A percentile compares a stretch with the other conserved stretches of the same genome.
Evolutionary conservation across 35 echinoderm and acorn worm genomes (phyloP).

Genomic region (Hemicentrotus pulcherrimus): DNA sequence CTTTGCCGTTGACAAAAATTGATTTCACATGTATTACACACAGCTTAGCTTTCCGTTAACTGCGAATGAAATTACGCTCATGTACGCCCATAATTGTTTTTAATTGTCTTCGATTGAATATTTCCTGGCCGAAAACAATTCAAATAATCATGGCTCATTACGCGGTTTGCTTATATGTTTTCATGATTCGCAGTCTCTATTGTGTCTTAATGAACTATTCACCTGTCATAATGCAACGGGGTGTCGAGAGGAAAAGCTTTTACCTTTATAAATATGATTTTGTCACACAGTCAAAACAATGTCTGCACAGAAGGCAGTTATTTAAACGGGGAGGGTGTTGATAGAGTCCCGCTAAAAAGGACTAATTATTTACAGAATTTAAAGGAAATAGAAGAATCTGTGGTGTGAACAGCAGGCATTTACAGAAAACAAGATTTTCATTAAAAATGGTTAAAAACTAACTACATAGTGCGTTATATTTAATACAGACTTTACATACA

Average conservation of each 20-base stretch:
- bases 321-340: too few species aligned
- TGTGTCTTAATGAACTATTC: background rate
- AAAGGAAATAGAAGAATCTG: too few species aligned
- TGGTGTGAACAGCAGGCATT: too few species aligned
- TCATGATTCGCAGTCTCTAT: background rate
- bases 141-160: background rate
- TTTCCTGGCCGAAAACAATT: background rate
- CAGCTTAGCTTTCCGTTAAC: background rate
- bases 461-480: too few species aligned
- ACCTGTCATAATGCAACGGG: background rate
- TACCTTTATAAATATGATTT: background rate
- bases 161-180: background rate
- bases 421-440: too few species aligned
- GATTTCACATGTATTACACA: background rate
- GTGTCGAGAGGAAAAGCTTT: background rate
- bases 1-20: background rate
- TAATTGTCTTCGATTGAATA: conserved; percentile 14
- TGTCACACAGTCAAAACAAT: too few species aligned
- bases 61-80: background rate
- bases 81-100: background rate
- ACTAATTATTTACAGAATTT: too few species aligned
- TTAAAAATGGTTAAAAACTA: too few species aligned
- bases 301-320: too few species aligned
- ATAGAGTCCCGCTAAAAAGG: too few species aligned
- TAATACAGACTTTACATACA: too few species aligned